Conservation (phyloP, 2,888 invertebrate genomes). For the Petrophora chlorosata region DNA sequence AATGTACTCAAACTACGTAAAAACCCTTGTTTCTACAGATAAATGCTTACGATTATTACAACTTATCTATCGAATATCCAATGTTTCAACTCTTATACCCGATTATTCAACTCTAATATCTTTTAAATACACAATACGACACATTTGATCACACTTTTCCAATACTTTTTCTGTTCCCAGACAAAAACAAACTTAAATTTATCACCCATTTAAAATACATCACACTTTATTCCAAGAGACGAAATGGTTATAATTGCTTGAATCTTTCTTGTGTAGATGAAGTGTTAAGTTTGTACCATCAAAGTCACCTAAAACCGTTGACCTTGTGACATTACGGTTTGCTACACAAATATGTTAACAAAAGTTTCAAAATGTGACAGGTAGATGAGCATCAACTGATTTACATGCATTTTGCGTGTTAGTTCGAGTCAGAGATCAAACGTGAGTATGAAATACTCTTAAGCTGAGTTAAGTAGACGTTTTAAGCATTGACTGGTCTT, state of each 20-base stretch:
- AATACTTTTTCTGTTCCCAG: constrained; percentile 47
- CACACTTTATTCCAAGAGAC: background rate
- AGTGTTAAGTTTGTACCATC: constrained; percentile 42
- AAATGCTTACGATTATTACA: constrained; percentile 32
- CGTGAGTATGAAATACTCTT: constrained; percentile 30
- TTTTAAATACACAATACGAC: constrained; percentile 49
- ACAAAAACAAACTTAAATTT: constrained; percentile 28
- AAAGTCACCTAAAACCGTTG: constrained; percentile 55
- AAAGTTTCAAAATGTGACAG: constrained; percentile 54
- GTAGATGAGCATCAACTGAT: constrained; percentile 54
- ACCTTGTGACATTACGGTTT: constrained; percentile 47
- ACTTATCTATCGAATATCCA: constrained; percentile 25
- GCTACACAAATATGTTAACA: constrained; percentile 53
- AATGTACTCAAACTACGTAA: too few species aligned
- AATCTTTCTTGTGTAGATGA: constrained; percentile 7
- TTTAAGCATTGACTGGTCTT: too few species aligned
- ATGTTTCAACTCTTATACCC: constrained; percentile 43
- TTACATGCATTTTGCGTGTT: constrained; percentile 55
- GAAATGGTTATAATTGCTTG: too few species aligned
- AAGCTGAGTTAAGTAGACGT: too few species aligned
- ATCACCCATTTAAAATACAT: background rate
- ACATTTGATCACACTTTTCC: constrained; percentile 44
- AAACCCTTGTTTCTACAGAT: constrained; percentile 20
- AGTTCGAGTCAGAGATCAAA: constrained; percentile 45
- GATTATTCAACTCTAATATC: constrained; percentile 43